Evolutionary conservation across 2,888 invertebrate genomes (phyloP).

Genomic region (Drosophila antonietae): DNA sequence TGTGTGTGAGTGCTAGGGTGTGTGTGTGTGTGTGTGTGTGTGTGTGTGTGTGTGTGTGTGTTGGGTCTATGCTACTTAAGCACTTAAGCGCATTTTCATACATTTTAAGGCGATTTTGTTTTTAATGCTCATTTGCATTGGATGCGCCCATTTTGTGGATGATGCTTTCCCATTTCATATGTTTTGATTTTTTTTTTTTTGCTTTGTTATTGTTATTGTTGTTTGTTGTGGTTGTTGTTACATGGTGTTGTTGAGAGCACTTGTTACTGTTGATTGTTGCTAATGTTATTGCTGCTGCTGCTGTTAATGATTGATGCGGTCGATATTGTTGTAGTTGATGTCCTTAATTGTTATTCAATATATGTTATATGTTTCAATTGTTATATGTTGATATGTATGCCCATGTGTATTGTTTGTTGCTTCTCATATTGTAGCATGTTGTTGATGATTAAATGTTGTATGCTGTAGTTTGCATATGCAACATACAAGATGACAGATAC

Average conservation of each 20-base stretch:
- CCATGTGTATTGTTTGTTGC: background rate
- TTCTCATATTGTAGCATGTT: background rate
- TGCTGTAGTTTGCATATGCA: background rate
- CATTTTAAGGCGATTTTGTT: constrained; percentile 64
- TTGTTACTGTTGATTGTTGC: background rate
- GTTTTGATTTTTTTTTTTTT: background rate
- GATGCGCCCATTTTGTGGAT: constrained; percentile 11
- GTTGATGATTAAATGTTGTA: background rate
- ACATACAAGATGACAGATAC: background rate
- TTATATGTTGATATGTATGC: background rate
- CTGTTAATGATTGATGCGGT: background rate
- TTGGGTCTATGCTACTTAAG: constrained; percentile 46
- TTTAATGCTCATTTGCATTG: constrained; percentile 64
- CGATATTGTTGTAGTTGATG: background rate
- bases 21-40: background rate
- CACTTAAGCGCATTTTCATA: constrained; percentile 49
- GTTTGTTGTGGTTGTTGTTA: background rate
- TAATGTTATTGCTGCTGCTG: constrained; percentile 1
- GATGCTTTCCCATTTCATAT: background rate
- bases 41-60: constrained; percentile 1
- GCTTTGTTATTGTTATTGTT: background rate
- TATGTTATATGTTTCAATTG: background rate
- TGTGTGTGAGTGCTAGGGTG: constrained; percentile 1
- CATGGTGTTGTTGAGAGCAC: background rate
- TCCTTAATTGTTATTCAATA: background rate